phyloP scores from a whole-genome alignment of 2,888 invertebrate species.

The Macroteleia sp. region DNA sequence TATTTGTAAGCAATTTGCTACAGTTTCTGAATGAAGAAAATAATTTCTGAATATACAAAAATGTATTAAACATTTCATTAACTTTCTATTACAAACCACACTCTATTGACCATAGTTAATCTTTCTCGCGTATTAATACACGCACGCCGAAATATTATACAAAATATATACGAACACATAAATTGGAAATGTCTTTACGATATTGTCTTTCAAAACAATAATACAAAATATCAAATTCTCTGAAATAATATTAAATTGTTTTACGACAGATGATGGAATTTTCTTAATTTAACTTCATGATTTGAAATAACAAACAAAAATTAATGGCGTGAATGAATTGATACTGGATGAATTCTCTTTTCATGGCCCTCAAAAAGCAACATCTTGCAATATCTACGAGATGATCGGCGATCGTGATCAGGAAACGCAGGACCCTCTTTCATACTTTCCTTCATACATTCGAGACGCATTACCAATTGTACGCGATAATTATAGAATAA shows the following conservation, averaged over 20 bases:
- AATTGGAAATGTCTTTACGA: no score
- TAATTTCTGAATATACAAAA: constrained; percentile 47
- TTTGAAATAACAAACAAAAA: neutral
- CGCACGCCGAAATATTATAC: neutral
- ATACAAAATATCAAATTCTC: no score
- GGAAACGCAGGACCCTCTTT: constrained; percentile 41
- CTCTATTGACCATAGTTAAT: constrained; percentile 11
- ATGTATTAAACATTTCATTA: constrained; percentile 50
- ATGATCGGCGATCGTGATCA: constrained; percentile 45
- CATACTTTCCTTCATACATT: constrained; percentile 52
- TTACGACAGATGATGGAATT: no score
- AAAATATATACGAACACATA: no score
- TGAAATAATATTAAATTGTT: no score
- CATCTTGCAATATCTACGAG: neutral
- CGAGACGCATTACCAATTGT: constrained; percentile 79
- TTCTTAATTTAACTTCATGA: neutral
- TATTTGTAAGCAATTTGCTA: no score
- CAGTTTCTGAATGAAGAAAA: no score
- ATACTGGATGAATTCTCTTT: neutral
- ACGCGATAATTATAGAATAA: constrained; percentile 84
- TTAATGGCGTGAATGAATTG: neutral
- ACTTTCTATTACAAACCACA: constrained; percentile 38
- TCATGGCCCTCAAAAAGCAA: neutral
- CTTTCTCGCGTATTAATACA: neutral
- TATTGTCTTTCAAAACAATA: no score